Evolutionary conservation across 1,140 invertebrate genomes (phyloP), one percentile per base, ranked within the genome.

Genomic region (Apis mellifera): DNA sequence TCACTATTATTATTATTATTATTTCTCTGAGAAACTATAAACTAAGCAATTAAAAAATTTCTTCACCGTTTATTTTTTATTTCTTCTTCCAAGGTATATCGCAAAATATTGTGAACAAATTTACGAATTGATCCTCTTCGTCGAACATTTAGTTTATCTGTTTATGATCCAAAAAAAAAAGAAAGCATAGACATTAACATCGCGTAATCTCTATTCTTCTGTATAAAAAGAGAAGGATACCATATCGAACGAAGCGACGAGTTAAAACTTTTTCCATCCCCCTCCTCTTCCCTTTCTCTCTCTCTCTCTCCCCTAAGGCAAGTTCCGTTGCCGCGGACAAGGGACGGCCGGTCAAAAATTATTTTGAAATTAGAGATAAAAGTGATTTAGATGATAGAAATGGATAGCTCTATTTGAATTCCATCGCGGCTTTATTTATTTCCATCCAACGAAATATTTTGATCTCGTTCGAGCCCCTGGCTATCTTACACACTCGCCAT

Each of bases 281-380:
- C 4, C 32, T 3, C 32, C 2, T 3, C 32, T 3, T 32, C 32
- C 32, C 2, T 32, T 2, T 32, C 26, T 32, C 26, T 32, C 4
- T 32, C 32, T 32, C 32, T 23, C 17, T 17, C 26, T 32, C 32
- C 42, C 17, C n/a, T 54, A 15, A n/a, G 55, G 66, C 7, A 23
- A 23, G n/a, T 50, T 69, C 48, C 66, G 48, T n/a, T 52, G 66
- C 11, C 48, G 9, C 5, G 4, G 48, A 13, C 19, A 9, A 21
- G 15, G 7, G 1, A 54, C 60, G 32, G 5, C 50, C 55, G n/a
- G 42, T 23, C 50, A n/a, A 55, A 52, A 71, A 71, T 71, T 71
- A 60, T 79, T 64, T 79, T 69, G 48, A 73, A 79, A 79, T 79
- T 64, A 79, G 69, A 73, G 78, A 64, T 62, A 62, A 79, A 79